A percentile compares a stretch with the other conserved stretches of the same genome.
Evolutionary conservation across 1,140 invertebrate genomes (phyloP).

Genomic region (Euura saliciscinereae): DNA sequence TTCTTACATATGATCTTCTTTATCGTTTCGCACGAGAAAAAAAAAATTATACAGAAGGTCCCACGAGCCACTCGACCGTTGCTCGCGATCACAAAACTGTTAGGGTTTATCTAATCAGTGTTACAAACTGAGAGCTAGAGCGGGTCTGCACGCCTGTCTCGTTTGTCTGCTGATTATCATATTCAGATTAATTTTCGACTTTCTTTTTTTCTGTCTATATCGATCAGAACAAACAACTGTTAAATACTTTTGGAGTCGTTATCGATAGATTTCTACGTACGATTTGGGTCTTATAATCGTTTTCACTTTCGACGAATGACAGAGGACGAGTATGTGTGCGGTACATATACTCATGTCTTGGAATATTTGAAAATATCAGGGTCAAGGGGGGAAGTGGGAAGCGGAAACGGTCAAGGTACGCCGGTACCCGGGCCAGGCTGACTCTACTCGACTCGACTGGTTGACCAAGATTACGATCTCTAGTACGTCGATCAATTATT

Average conservation of each 20-base stretch:
- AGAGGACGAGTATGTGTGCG: too few species aligned
- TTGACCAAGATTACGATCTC: conserved; percentile 5
- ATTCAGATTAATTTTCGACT: conserved; percentile 6
- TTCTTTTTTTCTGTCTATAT: too few species aligned
- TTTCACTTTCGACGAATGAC: too few species aligned
- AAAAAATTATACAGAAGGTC: neutral
- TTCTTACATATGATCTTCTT: conserved; percentile 1
- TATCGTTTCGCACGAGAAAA: neutral
- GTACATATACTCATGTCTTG: too few species aligned
- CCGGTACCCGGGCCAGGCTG: neutral
- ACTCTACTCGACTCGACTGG: neutral
- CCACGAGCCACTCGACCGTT: neutral
- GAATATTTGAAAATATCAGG: too few species aligned
- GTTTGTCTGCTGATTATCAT: conserved; percentile 12
- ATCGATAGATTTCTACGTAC: too few species aligned
- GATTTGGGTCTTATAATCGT: too few species aligned
- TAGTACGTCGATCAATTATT: conserved; percentile 7
- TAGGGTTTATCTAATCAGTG: conserved; percentile 8
- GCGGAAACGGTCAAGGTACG: neutral
- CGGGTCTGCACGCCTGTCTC: neutral
- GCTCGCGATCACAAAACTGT: conserved; percentile 13
- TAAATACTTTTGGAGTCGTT: too few species aligned
- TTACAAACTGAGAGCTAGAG: neutral
- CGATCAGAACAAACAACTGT: too few species aligned
- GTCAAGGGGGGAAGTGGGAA: too few species aligned